Percentiles rank a stretch among this genome's conserved stretches.
These are phyloP conservation scores for Serripes groenlandicus DNA, from an alignment of 2,888 invertebrate species.

Conservation along the genomic window DNA sequence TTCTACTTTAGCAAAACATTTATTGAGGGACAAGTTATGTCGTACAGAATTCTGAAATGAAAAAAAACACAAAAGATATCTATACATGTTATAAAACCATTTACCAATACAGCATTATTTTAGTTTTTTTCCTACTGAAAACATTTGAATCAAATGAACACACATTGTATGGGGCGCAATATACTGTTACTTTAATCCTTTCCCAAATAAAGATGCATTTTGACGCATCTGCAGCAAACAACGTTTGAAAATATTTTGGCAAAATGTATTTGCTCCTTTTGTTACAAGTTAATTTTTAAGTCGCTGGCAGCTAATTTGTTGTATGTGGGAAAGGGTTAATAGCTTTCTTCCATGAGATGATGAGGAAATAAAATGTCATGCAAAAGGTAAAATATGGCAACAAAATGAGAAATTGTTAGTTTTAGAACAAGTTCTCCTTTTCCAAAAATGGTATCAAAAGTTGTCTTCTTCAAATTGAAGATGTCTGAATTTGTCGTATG, in stretches of 20 bases:
- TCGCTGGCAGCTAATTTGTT: too few relatives aligned
- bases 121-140: too few relatives aligned
- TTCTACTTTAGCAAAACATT: conserved; percentile 99
- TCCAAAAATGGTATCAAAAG: background rate
- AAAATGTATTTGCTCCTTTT: background rate
- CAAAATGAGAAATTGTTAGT: background rate
- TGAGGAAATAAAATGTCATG: too few relatives aligned
- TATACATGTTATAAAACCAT: background rate
- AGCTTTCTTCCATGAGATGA: too few relatives aligned
- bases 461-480: too few relatives aligned
- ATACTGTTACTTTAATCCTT: too few relatives aligned
- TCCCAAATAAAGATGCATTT: too few relatives aligned
- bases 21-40: conserved; percentile 98
- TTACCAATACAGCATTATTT: background rate
- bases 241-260: background rate
- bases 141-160: too few relatives aligned
- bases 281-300: background rate
- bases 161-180: too few relatives aligned
- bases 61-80: background rate
- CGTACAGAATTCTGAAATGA: conserved; percentile 93
- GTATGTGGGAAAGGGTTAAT: too few relatives aligned
- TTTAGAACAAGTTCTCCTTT: background rate
- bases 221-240: too few relatives aligned
- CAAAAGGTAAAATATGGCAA: background rate
- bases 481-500: too few relatives aligned